phyloP scores from a whole-genome alignment of 1,140 invertebrate genomes.

The Calliphora vicina region DNA sequence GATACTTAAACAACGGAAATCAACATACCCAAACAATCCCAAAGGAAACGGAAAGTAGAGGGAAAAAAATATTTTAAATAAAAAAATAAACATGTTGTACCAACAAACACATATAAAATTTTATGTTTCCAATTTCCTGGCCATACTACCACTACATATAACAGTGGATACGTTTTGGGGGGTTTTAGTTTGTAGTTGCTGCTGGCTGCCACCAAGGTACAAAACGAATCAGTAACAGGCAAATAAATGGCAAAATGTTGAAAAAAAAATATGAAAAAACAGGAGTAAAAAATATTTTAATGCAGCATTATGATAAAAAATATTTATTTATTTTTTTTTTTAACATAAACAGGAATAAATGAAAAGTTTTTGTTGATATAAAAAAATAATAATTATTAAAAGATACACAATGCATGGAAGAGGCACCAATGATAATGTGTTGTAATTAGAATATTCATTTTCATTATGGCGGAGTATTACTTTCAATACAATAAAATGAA shows the following conservation, averaged over 20 bases:
- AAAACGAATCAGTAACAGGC: neutral
- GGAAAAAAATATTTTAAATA: neutral
- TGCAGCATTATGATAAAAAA: conserved; percentile 30
- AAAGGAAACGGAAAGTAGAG: conserved; percentile 34
- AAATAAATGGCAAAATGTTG: neutral
- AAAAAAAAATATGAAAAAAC: neutral
- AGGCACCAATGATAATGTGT: conserved; percentile 17
- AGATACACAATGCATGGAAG: neutral
- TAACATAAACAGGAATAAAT: neutral
- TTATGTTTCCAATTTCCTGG: conserved; percentile 42
- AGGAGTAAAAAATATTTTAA: conserved; percentile 21
- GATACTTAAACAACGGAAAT: conserved; percentile 40
- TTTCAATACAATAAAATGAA: neutral
- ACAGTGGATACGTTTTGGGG: neutral
- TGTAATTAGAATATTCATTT: conserved; percentile 29
- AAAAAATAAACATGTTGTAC: neutral
- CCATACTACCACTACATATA: conserved; percentile 20
- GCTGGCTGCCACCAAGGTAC: neutral
- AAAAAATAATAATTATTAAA: neutral
- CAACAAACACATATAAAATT: conserved; percentile 38
- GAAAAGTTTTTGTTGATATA: neutral
- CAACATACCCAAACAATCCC: conserved; percentile 19
- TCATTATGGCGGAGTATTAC: conserved; percentile 6
- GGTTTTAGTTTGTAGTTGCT: neutral
- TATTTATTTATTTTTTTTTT: neutral